Conservation (phyloP, 2,888 invertebrate species). For the Sthenelais limicola region DNA sequence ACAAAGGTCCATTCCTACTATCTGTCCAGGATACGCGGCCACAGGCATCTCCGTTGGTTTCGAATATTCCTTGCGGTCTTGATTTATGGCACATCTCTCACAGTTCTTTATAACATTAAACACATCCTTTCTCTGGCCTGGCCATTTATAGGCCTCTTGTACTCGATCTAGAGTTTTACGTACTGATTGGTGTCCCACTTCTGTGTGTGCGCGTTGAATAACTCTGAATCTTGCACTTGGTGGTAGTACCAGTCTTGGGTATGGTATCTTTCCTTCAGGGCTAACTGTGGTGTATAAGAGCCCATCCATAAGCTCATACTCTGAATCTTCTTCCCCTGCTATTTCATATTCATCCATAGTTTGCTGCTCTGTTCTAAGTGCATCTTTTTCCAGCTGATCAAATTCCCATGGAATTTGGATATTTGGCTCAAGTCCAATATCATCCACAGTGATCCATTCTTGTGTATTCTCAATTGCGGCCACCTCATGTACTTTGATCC, state of each 20-base stretch:
- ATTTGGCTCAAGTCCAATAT: no score
- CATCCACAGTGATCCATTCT: no score
- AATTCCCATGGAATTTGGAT: conserved; percentile 7
- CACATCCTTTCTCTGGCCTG: conserved; percentile 9
- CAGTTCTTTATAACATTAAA: neutral
- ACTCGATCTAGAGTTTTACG: conserved; percentile 26
- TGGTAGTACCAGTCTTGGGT: conserved; percentile 38
- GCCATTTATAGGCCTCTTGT: conserved; percentile 29
- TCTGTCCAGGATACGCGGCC: conserved; percentile 5
- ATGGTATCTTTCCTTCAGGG: neutral
- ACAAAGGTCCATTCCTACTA: conserved; percentile 32
- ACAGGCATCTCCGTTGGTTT: conserved; percentile 9
- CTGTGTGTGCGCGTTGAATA: neutral
- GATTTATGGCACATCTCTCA: conserved; percentile 3
- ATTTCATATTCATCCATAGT: neutral
- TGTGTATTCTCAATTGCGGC: no score
- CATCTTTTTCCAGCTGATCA: neutral
- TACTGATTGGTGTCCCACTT: conserved; percentile 29
- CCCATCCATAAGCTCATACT: conserved; percentile 13
- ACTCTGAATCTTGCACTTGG: neutral
- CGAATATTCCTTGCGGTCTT: neutral
- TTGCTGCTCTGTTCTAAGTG: conserved; percentile 1
- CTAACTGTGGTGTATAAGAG: conserved; percentile 23
- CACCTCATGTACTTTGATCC: no score
- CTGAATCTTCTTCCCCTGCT: conserved; percentile 8